Percentiles rank a stretch among this genome's conserved stretches.
Evolutionary conservation across 2,113 vertebrate genomes (phyloP).

Genomic region (Dendrocopos noguchii): DNA sequence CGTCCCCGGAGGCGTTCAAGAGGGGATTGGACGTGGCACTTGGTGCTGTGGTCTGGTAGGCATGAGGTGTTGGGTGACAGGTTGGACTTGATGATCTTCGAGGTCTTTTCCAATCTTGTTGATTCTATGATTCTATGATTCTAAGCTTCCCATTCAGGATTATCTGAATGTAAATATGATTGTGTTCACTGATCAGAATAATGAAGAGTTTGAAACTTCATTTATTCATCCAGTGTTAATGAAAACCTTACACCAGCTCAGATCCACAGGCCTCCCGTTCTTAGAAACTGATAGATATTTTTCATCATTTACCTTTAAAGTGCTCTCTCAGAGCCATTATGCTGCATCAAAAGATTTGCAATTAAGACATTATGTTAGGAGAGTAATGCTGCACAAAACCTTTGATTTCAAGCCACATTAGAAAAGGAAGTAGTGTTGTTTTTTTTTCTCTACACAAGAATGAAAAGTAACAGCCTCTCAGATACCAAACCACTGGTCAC

Average conservation of each 20-base stretch:
- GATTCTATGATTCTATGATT: too few relatives aligned
- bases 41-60: too few relatives aligned
- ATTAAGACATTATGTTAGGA: conserved; percentile 11
- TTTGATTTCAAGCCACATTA: conserved; percentile 9
- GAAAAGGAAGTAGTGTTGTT: neutral
- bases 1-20: too few relatives aligned
- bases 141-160: neutral
- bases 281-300: neutral
- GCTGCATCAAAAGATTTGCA: conserved; percentile 26
- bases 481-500: neutral
- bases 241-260: neutral
- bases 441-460: neutral
- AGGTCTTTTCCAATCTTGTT: too few relatives aligned
- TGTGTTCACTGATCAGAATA: neutral
- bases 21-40: too few relatives aligned
- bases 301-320: conserved; percentile 45
- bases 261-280: neutral
- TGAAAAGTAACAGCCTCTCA: neutral
- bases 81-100: too few relatives aligned
- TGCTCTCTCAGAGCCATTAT: conserved; percentile 7
- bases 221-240: conserved; percentile 7
- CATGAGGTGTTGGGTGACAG: too few relatives aligned
- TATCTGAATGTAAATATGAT: conserved; percentile 9
- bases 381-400: neutral
- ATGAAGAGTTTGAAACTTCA: conserved; percentile 34